Percentiles rank a stretch among this genome's conserved stretches.
phyloP scores from a whole-genome alignment of 2,888 invertebrate genomes.

The Nebria brevicollis region DNA sequence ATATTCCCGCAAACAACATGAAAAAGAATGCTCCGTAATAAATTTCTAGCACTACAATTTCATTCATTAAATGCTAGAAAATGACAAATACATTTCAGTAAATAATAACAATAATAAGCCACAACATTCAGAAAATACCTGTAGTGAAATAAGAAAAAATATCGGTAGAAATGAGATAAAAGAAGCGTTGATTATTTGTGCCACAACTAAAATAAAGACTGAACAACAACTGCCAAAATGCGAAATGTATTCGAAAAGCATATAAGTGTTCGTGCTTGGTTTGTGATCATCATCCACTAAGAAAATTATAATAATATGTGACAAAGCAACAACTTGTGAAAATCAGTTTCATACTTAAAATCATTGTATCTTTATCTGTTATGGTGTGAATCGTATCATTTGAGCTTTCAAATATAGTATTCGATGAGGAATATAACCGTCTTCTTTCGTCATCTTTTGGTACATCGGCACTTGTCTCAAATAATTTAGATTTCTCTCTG shows the following conservation, averaged over 20 bases:
- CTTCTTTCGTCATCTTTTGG: conserved; percentile 11
- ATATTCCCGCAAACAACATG: conserved; percentile 26
- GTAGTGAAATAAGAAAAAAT: conserved; percentile 25
- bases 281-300: neutral
- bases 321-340: neutral
- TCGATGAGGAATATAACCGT: conserved; percentile 24
- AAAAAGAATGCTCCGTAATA: conserved; percentile 33
- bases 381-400: neutral
- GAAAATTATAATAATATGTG: neutral
- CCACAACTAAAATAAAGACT: conserved; percentile 20
- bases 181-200: conserved; percentile 18
- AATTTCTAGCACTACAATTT: conserved; percentile 4
- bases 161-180: conserved; percentile 32
- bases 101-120: neutral
- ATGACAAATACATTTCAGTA: conserved; percentile 13
- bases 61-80: conserved; percentile 13
- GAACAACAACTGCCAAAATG: conserved; percentile 9
- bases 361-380: neutral
- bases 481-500: conserved; percentile 33
- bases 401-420: conserved; percentile 27
- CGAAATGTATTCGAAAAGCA: neutral
- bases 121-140: neutral
- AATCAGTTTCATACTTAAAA: neutral
- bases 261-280: neutral
- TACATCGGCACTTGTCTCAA: conserved; percentile 20